A percentile compares a stretch with the other conserved stretches of the same genome.
phyloP scores from a whole-genome alignment of 2,797 vertebrate genomes.

The Mus spretus region DNA sequence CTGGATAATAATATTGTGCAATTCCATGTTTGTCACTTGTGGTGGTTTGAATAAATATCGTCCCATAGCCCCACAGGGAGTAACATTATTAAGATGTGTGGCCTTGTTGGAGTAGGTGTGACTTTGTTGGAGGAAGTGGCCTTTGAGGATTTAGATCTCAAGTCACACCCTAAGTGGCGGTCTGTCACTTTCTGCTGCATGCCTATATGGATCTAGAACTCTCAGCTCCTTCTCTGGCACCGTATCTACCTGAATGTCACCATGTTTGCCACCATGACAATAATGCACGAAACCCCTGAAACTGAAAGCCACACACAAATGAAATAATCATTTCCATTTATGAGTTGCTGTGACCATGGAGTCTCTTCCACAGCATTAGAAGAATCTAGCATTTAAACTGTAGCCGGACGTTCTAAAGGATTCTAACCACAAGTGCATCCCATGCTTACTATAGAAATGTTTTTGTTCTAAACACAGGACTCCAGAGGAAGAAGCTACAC shows the following conservation, averaged over 20 bases:
- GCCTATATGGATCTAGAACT: background rate
- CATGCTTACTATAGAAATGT: slow-evolving; percentile 18
- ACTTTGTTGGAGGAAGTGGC: background rate
- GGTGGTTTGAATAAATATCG: background rate
- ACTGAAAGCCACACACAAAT: background rate
- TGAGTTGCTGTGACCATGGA: background rate
- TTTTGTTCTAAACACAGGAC: slow-evolving; percentile 22
- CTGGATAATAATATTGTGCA: slow-evolving; percentile 38
- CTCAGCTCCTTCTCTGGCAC: background rate
- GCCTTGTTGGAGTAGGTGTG: background rate
- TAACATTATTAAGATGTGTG: background rate
- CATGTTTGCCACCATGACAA: background rate
- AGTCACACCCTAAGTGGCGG: background rate
- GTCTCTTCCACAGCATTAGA: background rate
- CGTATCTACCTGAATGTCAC: background rate
- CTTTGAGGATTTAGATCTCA: background rate
- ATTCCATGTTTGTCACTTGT: slow-evolving; percentile 18
- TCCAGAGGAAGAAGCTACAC: slow-evolving; percentile 54
- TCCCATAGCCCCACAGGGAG: background rate
- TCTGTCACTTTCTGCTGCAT: background rate
- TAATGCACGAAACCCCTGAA: background rate
- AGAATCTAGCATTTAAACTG: slow-evolving; percentile 29
- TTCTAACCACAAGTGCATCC: background rate
- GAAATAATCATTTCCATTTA: background rate
- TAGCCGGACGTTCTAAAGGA: slow-evolving; percentile 41